Evolutionary conservation across 2,113 vertebrate species (phyloP).

Genomic region (Cyanistes caeruleus): DNA sequence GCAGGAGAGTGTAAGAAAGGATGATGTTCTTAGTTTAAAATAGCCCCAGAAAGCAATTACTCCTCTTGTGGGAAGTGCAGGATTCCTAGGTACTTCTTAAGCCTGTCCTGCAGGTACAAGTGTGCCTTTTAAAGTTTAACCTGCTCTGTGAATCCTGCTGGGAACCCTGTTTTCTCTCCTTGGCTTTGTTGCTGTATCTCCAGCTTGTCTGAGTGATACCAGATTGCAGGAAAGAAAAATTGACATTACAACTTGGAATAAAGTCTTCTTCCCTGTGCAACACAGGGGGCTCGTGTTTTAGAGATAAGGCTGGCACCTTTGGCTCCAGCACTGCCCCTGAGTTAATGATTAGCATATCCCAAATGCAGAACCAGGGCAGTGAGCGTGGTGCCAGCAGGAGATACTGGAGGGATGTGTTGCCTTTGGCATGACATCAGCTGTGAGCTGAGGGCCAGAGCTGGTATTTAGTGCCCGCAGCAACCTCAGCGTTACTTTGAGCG

Average conservation of each 20-base stretch:
- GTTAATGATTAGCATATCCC: neutral
- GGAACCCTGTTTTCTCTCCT: conserved; percentile 19
- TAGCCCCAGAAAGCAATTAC: conserved; percentile 50
- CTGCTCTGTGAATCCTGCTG: conserved; percentile 16
- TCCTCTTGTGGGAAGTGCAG: conserved; percentile 17
- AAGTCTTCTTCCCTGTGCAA: neutral
- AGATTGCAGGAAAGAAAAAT: conserved; percentile 3
- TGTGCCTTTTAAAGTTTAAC: conserved; percentile 40
- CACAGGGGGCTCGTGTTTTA: neutral
- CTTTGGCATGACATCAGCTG: neutral
- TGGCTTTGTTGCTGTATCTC: conserved; percentile 17
- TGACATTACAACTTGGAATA: neutral
- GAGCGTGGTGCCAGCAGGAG: neutral
- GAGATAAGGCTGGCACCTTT: neutral
- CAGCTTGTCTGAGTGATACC: neutral
- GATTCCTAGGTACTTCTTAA: conserved; percentile 29
- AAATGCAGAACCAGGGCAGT: neutral
- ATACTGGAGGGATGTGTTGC: neutral
- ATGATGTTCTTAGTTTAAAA: conserved; percentile 13
- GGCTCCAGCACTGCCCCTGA: neutral
- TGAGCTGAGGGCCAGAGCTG: neutral
- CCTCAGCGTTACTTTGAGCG: neutral
- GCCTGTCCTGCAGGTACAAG: conserved; percentile 42
- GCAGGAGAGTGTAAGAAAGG: neutral
- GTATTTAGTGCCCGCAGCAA: neutral